Evolutionary conservation across 2,113 vertebrate species (phyloP), one percentile per base, ranked within the genome.

Genomic region (Nansenia antarctica): DNA sequence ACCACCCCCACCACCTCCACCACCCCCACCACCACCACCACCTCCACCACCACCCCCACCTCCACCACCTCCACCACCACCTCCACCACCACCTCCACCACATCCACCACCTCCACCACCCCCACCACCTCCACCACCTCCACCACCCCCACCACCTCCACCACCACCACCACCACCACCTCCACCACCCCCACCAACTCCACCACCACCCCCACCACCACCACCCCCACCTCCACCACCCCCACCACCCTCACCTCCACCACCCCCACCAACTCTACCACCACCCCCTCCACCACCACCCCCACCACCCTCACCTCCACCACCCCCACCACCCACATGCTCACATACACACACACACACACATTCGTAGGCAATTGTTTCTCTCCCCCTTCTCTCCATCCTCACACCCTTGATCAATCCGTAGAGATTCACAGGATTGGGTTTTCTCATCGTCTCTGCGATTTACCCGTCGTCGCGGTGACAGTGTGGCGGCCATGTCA

Each of bases 401-500:
- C 49, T 61, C 61, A 49, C 57, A 76, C 61, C 77, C 67, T 72
- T 74, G 69, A 87, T 88, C 80, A 79, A 49, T 84, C 71, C 70
- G 65, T 61, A 66, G 60, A 83, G 81, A 83, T 72, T 68, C 78
- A 81, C 61, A 68, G 67, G 63, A 67, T 57, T 76, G 65, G n/a
- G 61, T 64, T 77, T 77, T 76, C 78, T 77, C 59, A 58, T 67
- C 29, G 68, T 77, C 73, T n/a, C n/a, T n/a, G 66, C 30, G 69
- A 65, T 61, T 69, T 82, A 64, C 79, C 72, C 55, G 60, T 22
- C 47, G 52, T 15, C 52, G 73, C 11, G 67, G 54, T 42, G 49
- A 76, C 75, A 78, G 78, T 74, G 59, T 47, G 30, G 55, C 3
- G 65, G 70, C 67, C 77, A 57, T 32, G 20, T n/a, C n/a, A 15